Evolutionary conservation across 2,113 vertebrate species (phyloP).

Genomic region (Oenanthe melanoleuca): DNA sequence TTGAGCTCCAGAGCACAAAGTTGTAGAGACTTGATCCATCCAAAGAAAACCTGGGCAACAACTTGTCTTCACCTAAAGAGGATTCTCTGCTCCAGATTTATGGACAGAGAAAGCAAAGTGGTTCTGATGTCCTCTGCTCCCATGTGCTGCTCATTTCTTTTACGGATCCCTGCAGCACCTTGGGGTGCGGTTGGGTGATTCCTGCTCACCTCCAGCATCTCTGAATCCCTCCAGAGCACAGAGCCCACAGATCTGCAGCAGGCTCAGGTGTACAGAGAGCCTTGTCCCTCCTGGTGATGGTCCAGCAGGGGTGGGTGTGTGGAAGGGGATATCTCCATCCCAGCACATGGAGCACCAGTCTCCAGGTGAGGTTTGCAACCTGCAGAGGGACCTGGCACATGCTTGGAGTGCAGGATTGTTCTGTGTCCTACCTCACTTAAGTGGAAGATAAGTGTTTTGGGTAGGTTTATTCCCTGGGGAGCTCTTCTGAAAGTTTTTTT

Average conservation of each 20-base stretch:
- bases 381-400: not conserved
- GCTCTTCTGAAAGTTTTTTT: no score
- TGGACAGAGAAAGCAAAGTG: not conserved
- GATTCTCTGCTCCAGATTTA: not conserved
- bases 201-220: not conserved
- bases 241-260: not conserved
- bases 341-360: not conserved
- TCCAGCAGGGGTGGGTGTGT: not conserved
- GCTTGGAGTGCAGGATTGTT: not conserved
- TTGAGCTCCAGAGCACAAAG: not conserved
- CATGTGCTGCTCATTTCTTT: not conserved
- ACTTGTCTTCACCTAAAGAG: not conserved
- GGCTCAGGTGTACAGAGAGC: not conserved
- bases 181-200: not conserved
- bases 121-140: not conserved
- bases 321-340: not conserved
- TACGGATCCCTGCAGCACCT: not conserved
- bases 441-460: no score
- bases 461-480: no score
- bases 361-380: not conserved
- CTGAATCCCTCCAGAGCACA: not conserved
- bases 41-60: not conserved
- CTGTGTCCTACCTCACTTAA: not conserved
- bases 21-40: not conserved
- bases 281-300: not conserved